Conservation (phyloP, 2,888 invertebrate species). For the Tubulanus polymorphus region DNA sequence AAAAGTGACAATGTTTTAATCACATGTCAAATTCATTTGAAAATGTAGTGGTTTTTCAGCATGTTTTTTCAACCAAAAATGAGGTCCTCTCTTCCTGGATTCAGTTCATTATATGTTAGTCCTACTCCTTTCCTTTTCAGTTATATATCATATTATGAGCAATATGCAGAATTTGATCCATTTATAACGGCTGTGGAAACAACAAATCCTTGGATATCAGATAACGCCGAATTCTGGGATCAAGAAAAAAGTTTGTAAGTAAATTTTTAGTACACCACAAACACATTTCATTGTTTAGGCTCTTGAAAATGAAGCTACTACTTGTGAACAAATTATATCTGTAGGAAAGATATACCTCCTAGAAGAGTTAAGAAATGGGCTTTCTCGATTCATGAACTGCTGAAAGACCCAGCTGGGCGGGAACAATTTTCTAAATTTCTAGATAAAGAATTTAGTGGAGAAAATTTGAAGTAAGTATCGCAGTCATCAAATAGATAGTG, state of each 20-base stretch:
- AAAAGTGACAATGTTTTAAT: too few relatives aligned
- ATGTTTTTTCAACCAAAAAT: too few relatives aligned
- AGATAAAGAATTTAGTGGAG: constrained; percentile 97
- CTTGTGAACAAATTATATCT: not conserved
- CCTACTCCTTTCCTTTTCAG: constrained; percentile 20
- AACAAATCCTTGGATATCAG: constrained; percentile 95
- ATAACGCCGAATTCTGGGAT: constrained; percentile 96
- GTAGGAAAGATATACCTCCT: constrained; percentile 87
- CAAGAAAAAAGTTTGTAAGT: constrained; percentile 82
- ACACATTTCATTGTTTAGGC: not conserved
- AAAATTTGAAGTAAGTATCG: constrained; percentile 88
- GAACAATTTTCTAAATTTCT: constrained; percentile 95
- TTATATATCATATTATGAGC: constrained; percentile 82
- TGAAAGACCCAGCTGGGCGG: constrained; percentile 89
- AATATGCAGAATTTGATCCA: constrained; percentile 94
- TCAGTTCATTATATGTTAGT: constrained; percentile 8
- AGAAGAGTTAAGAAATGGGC: constrained; percentile 93
- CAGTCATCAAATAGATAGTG: not conserved
- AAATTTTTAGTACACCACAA: not conserved
- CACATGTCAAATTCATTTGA: too few relatives aligned
- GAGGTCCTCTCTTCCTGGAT: too few relatives aligned
- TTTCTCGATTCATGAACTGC: constrained; percentile 88
- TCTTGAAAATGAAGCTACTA: not conserved
- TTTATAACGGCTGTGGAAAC: constrained; percentile 89
- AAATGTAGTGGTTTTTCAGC: too few relatives aligned